phyloP scores from a whole-genome alignment of 2,113 vertebrate genomes.

The Dasyornis broadbenti region DNA sequence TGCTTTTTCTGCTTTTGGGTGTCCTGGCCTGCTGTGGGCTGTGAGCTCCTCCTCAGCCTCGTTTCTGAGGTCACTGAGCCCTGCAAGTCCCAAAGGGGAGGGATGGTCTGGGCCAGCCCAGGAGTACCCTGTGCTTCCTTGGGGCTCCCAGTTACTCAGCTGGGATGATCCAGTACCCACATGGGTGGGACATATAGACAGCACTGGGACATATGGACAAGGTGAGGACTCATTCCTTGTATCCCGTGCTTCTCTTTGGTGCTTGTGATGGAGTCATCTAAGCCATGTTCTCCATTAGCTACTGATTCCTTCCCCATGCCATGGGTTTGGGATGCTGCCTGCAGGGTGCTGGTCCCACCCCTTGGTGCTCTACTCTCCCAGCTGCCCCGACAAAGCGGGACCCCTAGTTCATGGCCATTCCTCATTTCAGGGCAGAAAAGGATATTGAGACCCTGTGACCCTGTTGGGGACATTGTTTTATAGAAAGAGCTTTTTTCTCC shows the following conservation, averaged over 20 bases:
- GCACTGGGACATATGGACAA: fast-evolving
- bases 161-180: not conserved
- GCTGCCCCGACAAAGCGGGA: fast-evolving
- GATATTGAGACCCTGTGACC: not conserved
- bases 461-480: not conserved
- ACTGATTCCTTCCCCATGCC: not conserved
- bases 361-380: not conserved
- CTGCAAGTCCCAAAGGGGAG: not conserved
- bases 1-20: no score
- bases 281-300: not conserved
- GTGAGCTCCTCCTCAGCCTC: not conserved
- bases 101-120: not conserved
- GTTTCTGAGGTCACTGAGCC: not conserved
- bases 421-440: not conserved
- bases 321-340: not conserved
- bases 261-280: not conserved
- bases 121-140: not conserved
- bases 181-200: not conserved
- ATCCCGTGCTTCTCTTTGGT: not conserved
- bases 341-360: not conserved
- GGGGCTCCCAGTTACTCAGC: not conserved
- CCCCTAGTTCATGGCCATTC: no score
- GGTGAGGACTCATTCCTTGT: not conserved
- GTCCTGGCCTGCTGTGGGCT: not conserved
- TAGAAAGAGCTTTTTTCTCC: not conserved